Base-by-base conservation (phyloP, 1,140 invertebrate genomes). In the Brachionus angularis region DNA sequence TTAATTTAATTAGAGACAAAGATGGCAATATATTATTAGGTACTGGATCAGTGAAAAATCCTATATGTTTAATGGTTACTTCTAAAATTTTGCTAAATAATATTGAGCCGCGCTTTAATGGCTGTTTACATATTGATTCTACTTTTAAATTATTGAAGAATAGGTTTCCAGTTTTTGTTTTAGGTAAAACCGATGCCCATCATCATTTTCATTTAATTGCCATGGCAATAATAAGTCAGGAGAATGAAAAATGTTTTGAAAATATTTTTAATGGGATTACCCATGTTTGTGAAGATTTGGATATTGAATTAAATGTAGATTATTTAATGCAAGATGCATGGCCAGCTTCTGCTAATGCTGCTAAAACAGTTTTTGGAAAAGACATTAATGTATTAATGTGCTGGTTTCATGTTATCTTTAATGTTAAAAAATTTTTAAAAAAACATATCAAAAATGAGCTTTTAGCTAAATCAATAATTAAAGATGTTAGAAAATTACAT, bases 391-490 rank as follows among this genome's bases (percentile, higher is more conserved):
- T 53, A 14, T 53, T 53, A 16, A 53, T 53, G 50, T 53, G 50
- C 27, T 53, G n/a, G 29, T 53, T 53, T n/a, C 50, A 53, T 31
- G 50, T 53, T 5, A 3, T 31, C 10, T 29, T 53, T 31, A 53
- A 53, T 53, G 29, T 25, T 31, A 53, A 53, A 53, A 53, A 53
- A 53, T 31, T 53, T 53, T 53, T 53, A 53, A 31, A 53, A 53
- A 53, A 53, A 31, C 10, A n/a, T 53, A 53, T 29, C n/a, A n/a
- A n/a, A n/a, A n/a, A n/a, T n/a, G n/a, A n/a, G n/a, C n/a, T n/a
- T n/a, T n/a, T n/a, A n/a, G n/a, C n/a, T n/a, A n/a, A n/a, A n/a
- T n/a, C n/a, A n/a, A n/a, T n/a, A n/a, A n/a, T n/a, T n/a, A n/a
- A n/a, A n/a, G n/a, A n/a, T n/a, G n/a, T n/a, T n/a, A n/a, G n/a